Conservation (phyloP, 2,888 invertebrate species). For the Apamea sordens region DNA sequence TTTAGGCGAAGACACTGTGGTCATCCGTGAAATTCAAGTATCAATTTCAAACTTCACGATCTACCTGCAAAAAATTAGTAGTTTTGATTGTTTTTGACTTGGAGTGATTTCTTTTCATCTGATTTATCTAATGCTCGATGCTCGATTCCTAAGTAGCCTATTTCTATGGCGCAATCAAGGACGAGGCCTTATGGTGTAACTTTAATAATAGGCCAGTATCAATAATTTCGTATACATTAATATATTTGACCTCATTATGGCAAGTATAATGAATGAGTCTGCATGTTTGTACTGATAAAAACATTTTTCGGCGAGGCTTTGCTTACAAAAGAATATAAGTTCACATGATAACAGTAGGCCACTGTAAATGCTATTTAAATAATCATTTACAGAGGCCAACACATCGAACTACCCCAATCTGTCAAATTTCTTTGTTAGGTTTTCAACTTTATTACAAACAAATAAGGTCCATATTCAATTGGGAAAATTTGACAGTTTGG, state of each 20-base stretch:
- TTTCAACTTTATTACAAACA: too few relatives aligned
- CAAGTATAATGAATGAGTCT: slow-evolving; percentile 30
- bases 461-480: too few relatives aligned
- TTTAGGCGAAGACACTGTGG: not conserved
- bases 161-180: not conserved
- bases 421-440: too few relatives aligned
- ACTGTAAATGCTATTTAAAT: not conserved
- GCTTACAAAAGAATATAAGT: not conserved
- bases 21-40: not conserved
- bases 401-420: too few relatives aligned
- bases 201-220: slow-evolving; percentile 7
- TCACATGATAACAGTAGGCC: not conserved
- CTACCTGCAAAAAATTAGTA: too few relatives aligned
- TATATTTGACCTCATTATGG: slow-evolving; percentile 33
- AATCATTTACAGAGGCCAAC: too few relatives aligned
- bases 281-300: slow-evolving; percentile 20
- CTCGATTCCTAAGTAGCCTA: not conserved
- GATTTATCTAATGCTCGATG: too few relatives aligned
- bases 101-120: not conserved
- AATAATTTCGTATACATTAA: slow-evolving; percentile 30
- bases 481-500: too few relatives aligned
- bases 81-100: too few relatives aligned
- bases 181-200: not conserved
- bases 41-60: not conserved
- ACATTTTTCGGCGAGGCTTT: slow-evolving; percentile 10